Evolutionary conservation across 1,140 invertebrate species (phyloP).

Genomic region (Reticulitermes speratus): DNA sequence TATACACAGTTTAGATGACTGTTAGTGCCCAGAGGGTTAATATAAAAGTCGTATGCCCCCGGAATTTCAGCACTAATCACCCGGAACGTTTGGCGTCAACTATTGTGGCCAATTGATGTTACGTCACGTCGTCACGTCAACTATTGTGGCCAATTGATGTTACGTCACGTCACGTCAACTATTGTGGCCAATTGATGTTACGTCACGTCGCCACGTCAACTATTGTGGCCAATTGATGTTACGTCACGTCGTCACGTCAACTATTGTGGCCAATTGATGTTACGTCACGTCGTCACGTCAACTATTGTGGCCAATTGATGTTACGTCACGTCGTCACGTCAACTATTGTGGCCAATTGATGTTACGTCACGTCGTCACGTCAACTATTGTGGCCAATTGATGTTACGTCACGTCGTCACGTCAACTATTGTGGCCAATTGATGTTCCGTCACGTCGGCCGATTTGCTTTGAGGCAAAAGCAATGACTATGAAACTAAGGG

Average conservation of each 20-base stretch:
- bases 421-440: background rate
- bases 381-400: background rate
- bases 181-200: background rate
- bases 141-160: background rate
- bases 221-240: background rate
- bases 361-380: background rate
- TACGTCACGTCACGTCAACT: background rate
- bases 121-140: background rate
- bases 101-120: background rate
- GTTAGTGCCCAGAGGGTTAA: no score
- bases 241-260: background rate
- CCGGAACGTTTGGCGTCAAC: background rate
- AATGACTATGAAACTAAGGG: background rate
- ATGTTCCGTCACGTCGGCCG: background rate
- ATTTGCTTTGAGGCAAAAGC: background rate
- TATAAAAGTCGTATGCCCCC: no score
- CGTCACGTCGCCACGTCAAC: background rate
- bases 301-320: background rate
- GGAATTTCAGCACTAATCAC: background rate
- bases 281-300: background rate
- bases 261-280: background rate
- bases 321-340: background rate
- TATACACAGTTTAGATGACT: no score
- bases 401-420: background rate
- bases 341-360: background rate